Base-by-base conservation (phyloP, 2,113 vertebrate genomes). In the Emydocephalus ijimae region DNA sequence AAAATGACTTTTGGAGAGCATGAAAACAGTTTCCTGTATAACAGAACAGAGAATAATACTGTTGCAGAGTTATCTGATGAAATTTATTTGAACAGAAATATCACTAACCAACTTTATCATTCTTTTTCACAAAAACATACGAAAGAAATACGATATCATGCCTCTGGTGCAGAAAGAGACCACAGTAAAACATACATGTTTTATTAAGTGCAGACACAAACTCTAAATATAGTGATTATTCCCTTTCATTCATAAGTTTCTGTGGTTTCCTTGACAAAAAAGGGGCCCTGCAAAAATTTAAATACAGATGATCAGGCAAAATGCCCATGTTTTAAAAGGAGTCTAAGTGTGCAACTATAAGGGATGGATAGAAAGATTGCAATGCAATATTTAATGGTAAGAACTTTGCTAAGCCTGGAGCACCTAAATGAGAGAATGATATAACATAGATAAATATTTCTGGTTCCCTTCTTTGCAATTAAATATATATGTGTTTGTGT, bases 81-180 rank as follows among this genome's bases (percentile, higher is more conserved):
- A 85, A 89, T 39, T 24, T 43, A 91, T 89, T 74, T 91, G 48
- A 85, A 57, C 87, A 48, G 23, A n/a, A 0, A 0, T 89, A 1
- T 23, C 55, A 88, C 6, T 48, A 0, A 20, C 87, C 87, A 5
- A 5, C 87, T 92, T 34, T 0, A 0, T 93, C 24, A 64, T 92
- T 95, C 89, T 11, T 89, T 94, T 61, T 59, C 64, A 59, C 24
- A 89, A 88, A 88, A n/a, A 43, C 45, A 34, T 90, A 85, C 87
- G 89, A 88, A 93, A 91, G 54, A 93, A 91, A 23, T 3, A 94
- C 34, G 92, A 92, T 94, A 92, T 43, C 3, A 21, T 34, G 54
- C 20, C 92, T n/a, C 90, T 23, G 39, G 1, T 81, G 1, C 7
- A 88, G 39, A 69, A 39, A 39, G 85, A 92, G 50, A 59, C 52